Base-by-base conservation (phyloP, 2,797 vertebrate genomes). In the Lacerta viridis region DNA sequence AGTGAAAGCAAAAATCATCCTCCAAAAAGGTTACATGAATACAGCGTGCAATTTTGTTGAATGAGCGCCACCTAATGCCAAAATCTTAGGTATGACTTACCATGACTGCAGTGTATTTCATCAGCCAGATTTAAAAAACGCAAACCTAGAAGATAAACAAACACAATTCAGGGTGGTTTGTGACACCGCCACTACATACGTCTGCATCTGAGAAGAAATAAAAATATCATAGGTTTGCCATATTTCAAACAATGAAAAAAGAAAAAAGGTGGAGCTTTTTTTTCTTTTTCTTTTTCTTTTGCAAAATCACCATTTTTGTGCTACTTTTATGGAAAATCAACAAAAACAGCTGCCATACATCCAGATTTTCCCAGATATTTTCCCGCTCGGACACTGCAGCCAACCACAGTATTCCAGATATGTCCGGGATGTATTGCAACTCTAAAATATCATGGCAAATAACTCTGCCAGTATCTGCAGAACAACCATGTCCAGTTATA, bases 21-120 rank as follows among this genome's bases (percentile, higher is more conserved):
- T 11, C 1, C 41, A 46, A 87, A 81, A 79, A 18, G 41, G n/a
- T 29, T 59, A 7, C 9, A 80, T 9, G 29, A 11, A 90, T 9
- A 72, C 11, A 7, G 20, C 27, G 87, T 76, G 0, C 84, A 85
- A 89, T 9, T 64, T 55, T 92, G 25, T 88, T 85, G 39, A 91
- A 87, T 23, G 80, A 78, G 23, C 86, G 29, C 87, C 66, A 87
- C 29, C 77, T 90, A 69, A 72, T 89, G 4, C 6, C 15, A 36
- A 29, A 81, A 20, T 68, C 55, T 9, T 20, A 72, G 88, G 5
- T 6, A 86, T 82, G 69, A 95, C 96, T 97, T 92, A 98, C 97
- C 97, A 86, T 96, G 74, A 90, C 78, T 96, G 87, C 97, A 97
- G 2, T 18, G 93, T 17, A 84, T 93, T 92, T 93, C 94, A 92